Conservation (phyloP, 2,113 vertebrate species). For the Thryonomys swinderianus region DNA sequence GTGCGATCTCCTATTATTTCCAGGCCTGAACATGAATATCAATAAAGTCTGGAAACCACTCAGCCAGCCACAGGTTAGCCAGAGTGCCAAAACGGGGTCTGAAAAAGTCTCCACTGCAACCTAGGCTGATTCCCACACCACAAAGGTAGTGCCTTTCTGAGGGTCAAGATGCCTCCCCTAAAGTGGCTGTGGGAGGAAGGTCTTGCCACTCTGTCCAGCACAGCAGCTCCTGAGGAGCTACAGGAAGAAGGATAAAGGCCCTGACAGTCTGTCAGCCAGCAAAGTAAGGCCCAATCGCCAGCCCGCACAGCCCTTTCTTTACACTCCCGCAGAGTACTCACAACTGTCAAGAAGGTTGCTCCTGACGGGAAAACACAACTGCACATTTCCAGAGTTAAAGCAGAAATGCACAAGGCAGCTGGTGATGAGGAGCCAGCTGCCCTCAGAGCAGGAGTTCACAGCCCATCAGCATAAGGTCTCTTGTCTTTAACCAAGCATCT, state of each 20-base stretch:
- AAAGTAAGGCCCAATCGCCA: constrained; percentile 56
- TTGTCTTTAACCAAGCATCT: fast-evolving
- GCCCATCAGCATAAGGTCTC: neutral
- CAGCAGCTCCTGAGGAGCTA: constrained; percentile 47
- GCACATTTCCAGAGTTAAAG: constrained; percentile 52
- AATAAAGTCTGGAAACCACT: neutral
- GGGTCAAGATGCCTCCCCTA: neutral
- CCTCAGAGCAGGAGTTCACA: neutral
- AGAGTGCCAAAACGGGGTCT: constrained; percentile 29
- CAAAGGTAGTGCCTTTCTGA: constrained; percentile 74
- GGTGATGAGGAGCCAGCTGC: neutral
- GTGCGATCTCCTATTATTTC: neutral
- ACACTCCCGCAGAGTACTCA: constrained; percentile 37
- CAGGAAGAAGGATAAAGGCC: constrained; percentile 39
- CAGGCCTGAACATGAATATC: neutral
- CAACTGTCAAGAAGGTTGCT: constrained; percentile 75
- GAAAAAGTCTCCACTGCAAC: constrained; percentile 55
- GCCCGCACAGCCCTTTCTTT: neutral
- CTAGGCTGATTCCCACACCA: constrained; percentile 71
- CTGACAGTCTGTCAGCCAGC: constrained; percentile 77
- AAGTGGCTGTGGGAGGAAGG: constrained; percentile 39
- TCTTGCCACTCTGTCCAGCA: constrained; percentile 51
- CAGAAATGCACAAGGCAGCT: neutral
- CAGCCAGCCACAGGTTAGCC: constrained; percentile 68
- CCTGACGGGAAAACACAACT: constrained; percentile 69